Percentiles rank a stretch among this genome's conserved stretches.
Evolutionary conservation across 2,888 invertebrate genomes (phyloP).

Genomic region (Drosophila merina): DNA sequence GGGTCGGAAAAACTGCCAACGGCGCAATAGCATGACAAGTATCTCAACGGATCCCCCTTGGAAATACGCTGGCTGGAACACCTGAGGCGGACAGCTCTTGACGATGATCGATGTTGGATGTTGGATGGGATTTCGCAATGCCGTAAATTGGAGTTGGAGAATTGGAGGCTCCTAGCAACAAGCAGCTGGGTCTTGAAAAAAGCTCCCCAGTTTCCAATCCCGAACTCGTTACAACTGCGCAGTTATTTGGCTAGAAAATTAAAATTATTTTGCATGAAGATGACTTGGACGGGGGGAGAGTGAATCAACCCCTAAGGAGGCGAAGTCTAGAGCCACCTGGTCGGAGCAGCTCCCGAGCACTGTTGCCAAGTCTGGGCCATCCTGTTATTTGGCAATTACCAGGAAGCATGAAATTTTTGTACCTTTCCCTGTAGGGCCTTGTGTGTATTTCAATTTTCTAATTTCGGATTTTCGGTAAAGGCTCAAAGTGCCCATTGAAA

Average conservation of each 20-base stretch:
- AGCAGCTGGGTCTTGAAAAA: slow-evolving; percentile 36
- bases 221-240: slow-evolving; percentile 64
- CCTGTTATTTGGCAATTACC: slow-evolving; percentile 68
- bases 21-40: slow-evolving; percentile 60
- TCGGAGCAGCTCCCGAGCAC: slow-evolving; percentile 31
- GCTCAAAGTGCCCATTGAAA: slow-evolving; percentile 73
- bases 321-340: slow-evolving; percentile 54
- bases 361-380: slow-evolving; percentile 55
- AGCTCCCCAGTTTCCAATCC: slow-evolving; percentile 28
- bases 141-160: slow-evolving; percentile 12
- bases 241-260: slow-evolving; percentile 43
- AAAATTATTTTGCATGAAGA: slow-evolving; percentile 28
- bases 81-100: slow-evolving; percentile 57
- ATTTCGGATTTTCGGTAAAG: slow-evolving; percentile 59
- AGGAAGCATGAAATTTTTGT: slow-evolving; percentile 71
- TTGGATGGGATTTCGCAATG: slow-evolving; percentile 23
- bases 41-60: slow-evolving; percentile 21
- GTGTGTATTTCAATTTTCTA: slow-evolving; percentile 67
- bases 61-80: slow-evolving; percentile 39
- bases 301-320: slow-evolving; percentile 51
- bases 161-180: not conserved
- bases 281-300: not conserved
- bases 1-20: slow-evolving; percentile 39
- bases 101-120: slow-evolving; percentile 66
- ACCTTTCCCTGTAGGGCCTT: slow-evolving; percentile 13